Evolutionary conservation across 2,113 vertebrate species (phyloP).

Genomic region (Thoracochromis brauschi): DNA sequence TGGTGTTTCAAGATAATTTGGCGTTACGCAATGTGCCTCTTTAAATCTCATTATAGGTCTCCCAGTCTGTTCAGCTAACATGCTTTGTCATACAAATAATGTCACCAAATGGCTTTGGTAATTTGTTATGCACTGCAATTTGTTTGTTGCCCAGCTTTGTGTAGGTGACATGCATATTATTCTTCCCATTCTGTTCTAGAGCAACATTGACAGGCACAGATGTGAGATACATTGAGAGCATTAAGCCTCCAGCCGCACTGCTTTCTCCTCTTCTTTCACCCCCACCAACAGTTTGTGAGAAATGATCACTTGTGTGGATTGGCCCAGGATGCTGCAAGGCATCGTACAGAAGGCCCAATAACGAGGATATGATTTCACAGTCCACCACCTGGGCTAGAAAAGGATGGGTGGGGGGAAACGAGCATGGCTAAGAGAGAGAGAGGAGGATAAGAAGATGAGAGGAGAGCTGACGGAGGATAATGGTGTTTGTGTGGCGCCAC

Average conservation of each 20-base stretch:
- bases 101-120: slow-evolving; percentile 21
- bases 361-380: slow-evolving; percentile 27
- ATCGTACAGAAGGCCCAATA: slow-evolving; percentile 16
- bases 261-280: not conserved
- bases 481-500: slow-evolving; percentile 21
- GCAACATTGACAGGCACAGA: slow-evolving; percentile 35
- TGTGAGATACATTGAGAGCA: slow-evolving; percentile 34
- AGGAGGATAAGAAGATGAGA: not conserved
- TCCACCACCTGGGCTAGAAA: slow-evolving; percentile 7
- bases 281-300: not conserved
- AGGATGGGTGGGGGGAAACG: not conserved
- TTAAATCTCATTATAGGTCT: slow-evolving; percentile 33
- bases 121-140: slow-evolving; percentile 25
- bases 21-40: not conserved
- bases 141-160: slow-evolving; percentile 28
- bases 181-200: slow-evolving; percentile 16
- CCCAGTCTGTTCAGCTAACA: slow-evolving; percentile 25
- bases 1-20: slow-evolving; percentile 19
- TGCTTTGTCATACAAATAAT: slow-evolving; percentile 51
- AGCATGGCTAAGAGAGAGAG: not conserved
- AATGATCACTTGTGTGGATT: slow-evolving; percentile 32
- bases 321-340: slow-evolving; percentile 6
- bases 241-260: not conserved
- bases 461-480: slow-evolving; percentile 12
- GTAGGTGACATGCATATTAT: slow-evolving; percentile 24